Evolutionary conservation across 2,797 vertebrate species (phyloP), one percentile per base, ranked within the genome.

Genomic region (Scyliorhinus canicula): DNA sequence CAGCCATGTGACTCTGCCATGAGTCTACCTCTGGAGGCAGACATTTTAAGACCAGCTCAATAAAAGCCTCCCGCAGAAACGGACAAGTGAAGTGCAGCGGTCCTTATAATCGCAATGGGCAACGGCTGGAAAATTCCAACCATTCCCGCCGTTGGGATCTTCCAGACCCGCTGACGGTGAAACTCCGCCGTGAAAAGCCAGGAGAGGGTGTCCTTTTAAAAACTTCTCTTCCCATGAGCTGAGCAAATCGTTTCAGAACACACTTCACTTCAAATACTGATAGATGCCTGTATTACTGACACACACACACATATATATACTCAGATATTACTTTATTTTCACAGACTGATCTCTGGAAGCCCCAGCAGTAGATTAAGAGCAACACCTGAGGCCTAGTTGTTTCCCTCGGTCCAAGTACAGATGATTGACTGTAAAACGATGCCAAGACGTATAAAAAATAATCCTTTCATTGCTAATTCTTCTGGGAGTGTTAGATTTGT

Each of bases 381-480:
- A 47, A 40, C 24, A 82, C 44, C 79, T 88, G 52, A 88, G 52
- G 14, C 50, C 84, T 4, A 52, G 50, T 31, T 55, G 28, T 55
- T 52, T 52, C 12, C 28, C 26, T 35, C 4, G 28, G 84, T 86
- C 55, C 35, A 88, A 35, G 52, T 35, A 57, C 52, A 57, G 85
- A 57, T n/a, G 50, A 88, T 57, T 57, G 85, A 55, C 31, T n/a
- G 85, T 21, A 57, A 88, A 60, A n/a, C 35, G 12, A 57, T 19
- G 52, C 85, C 85, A 88, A 57, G 85, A 35, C 85, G 16, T 60
- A 35, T 57, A 57, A 88, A 88, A 69, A 88, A 57, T 86, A 55
- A 86, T 86, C 28, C 84, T 86, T 86, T 55, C 47, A 86, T n/a
- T 88, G 85, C 85, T n/a, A 16, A 21, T 35, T 88, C 55, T 88